These are phyloP conservation scores for Quadroppia sp. DNA, from an alignment of 2,888 invertebrate genomes.

Conservation along the genomic window DNA sequence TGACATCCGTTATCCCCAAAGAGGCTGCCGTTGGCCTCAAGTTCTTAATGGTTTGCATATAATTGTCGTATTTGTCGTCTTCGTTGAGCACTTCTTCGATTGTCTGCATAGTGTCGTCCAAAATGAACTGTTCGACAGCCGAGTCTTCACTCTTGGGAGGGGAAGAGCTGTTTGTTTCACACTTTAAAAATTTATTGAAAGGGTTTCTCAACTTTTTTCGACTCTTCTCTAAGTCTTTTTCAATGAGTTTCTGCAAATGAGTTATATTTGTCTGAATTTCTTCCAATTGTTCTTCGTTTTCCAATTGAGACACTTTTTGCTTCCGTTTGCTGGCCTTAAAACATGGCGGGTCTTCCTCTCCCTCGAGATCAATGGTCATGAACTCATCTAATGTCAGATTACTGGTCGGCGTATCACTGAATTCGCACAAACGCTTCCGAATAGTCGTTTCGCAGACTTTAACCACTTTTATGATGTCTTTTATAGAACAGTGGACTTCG, in stretches of 20 bases:
- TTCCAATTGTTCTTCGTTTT: constrained; percentile 41
- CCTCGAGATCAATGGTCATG: constrained; percentile 90
- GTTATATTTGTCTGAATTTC: constrained; percentile 60
- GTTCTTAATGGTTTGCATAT: constrained; percentile 39
- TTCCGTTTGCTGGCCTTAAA: constrained; percentile 60
- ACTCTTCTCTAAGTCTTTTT: constrained; percentile 66
- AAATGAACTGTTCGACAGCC: constrained; percentile 22
- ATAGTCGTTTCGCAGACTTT: constrained; percentile 92
- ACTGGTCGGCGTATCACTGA: constrained; percentile 94
- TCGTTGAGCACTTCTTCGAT: constrained; percentile 32
- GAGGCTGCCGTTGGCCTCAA: constrained; percentile 61
- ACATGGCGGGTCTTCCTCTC: constrained; percentile 92
- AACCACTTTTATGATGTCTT: constrained; percentile 86
- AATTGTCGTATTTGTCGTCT: not conserved
- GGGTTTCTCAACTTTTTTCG: constrained; percentile 49
- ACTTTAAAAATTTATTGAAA: constrained; percentile 28
- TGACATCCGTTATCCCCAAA: constrained; percentile 59
- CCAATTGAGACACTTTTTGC: constrained; percentile 41
- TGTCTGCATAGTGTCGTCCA: constrained; percentile 28
- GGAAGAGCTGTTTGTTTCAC: not conserved
- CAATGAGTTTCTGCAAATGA: constrained; percentile 79
- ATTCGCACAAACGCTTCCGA: constrained; percentile 82
- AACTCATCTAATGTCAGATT: constrained; percentile 93
- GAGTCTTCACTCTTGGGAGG: not conserved
- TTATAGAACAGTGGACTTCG: constrained; percentile 77